Base-by-base conservation (phyloP, 2,888 invertebrate genomes). In the Drosophila ustulata region DNA sequence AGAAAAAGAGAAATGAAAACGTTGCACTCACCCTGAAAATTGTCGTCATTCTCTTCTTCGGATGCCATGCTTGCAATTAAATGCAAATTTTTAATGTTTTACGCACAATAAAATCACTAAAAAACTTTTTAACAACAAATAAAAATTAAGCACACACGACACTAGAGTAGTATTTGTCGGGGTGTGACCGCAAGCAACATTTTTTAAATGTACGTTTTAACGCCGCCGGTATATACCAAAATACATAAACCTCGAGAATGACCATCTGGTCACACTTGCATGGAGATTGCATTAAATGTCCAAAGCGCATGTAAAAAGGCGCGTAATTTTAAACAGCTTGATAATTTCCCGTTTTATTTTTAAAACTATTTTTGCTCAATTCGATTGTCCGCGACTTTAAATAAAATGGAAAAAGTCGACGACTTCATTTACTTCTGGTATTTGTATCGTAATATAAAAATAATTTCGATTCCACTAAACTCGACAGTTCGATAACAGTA, bases 31-130 rank as follows among this genome's bases (percentile, higher is more conserved):
- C 97, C 97, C 94, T 96, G 96, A 92, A 95, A 96, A 92, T 95
- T 96, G 92, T 96, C 97, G 90, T 97, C 97, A 92, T 96, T 95
- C 93, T 97, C 97, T 91, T 97, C 97, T 91, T 97, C 97, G 78
- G 97, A 97, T 93, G 96, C 97, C 97, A 97, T 97, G 93, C 66
- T 86, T 74, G 78, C 75, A 71, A 61, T 80, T 78, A 58, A 80
- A 75, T 73, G 75, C 75, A 82, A 89, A 68, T 80, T 85, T 70
- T 61, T 9, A 46, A 55, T 37, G 70, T 68, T 82, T 80, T 84
- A 66, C 78, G 72, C 80, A 82, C 83, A 84, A 82, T 77, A 80
- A 89, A 82, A 75, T 68, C 77, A 73, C 76, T 70, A 69, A 74
- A 81, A 57, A 34, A 37, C 34, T 84, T 84, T 74, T 79, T 79